phyloP scores from a whole-genome alignment of 2,113 vertebrate species.

The Toxotes chatareus region DNA sequence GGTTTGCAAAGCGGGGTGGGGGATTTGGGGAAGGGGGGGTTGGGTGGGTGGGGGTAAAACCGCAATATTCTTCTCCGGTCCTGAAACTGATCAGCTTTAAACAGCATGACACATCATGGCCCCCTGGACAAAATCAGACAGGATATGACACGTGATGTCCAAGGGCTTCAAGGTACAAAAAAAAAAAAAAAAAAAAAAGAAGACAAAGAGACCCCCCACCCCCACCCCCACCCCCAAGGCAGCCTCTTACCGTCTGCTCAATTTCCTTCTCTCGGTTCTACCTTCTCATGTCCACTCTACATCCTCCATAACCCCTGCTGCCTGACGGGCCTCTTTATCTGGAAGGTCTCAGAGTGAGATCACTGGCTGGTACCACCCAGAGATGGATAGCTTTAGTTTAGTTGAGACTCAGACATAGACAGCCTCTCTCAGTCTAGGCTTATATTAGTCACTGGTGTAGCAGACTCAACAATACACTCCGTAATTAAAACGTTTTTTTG shows the following conservation, averaged over 20 bases:
- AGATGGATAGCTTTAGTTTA: slow-evolving; percentile 60
- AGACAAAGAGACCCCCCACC: background rate
- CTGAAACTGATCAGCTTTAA: slow-evolving; percentile 67
- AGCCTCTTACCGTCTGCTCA: slow-evolving; percentile 52
- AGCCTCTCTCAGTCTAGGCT: slow-evolving; percentile 38
- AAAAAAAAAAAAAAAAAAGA: background rate
- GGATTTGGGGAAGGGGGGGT: background rate
- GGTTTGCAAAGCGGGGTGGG: slow-evolving; percentile 47
- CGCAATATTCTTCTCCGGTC: slow-evolving; percentile 50
- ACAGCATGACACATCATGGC: slow-evolving; percentile 76
- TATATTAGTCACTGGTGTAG: slow-evolving; percentile 74
- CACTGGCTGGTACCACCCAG: slow-evolving; percentile 67
- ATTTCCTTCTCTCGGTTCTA: slow-evolving; percentile 62
- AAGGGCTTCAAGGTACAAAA: slow-evolving; percentile 49
- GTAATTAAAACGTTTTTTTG: slow-evolving; percentile 51
- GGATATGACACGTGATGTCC: slow-evolving; percentile 67
- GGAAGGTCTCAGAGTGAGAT: slow-evolving; percentile 66
- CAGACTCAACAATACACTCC: slow-evolving; percentile 67
- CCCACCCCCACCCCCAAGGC: slow-evolving; percentile 7
- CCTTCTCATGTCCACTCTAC: slow-evolving; percentile 54
- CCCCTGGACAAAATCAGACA: slow-evolving; percentile 70
- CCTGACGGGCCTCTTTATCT: slow-evolving; percentile 34
- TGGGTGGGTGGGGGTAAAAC: slow-evolving; percentile 19
- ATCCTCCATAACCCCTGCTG: slow-evolving; percentile 48
- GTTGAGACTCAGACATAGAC: slow-evolving; percentile 64